These are phyloP conservation scores for Colostygia pectinataria DNA, from an alignment of 2,888 invertebrate species.

Conservation along the genomic window DNA sequence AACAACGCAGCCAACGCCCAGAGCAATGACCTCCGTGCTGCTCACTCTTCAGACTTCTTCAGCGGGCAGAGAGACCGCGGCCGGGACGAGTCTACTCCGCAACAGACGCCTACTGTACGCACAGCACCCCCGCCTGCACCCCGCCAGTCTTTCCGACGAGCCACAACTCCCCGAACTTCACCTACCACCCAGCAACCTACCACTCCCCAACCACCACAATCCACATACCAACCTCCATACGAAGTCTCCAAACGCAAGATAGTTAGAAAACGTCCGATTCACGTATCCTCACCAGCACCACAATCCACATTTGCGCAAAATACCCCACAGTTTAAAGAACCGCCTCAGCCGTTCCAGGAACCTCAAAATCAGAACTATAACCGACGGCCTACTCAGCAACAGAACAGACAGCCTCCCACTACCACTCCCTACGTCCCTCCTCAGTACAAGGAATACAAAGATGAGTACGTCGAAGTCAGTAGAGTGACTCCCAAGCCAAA, in stretches of 20 bases:
- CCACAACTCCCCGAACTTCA: slow-evolving; percentile 68
- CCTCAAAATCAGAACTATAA: slow-evolving; percentile 48
- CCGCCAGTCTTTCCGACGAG: slow-evolving; percentile 61
- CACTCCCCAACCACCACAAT: slow-evolving; percentile 43
- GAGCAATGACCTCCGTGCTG: slow-evolving; percentile 86
- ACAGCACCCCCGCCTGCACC: slow-evolving; percentile 48
- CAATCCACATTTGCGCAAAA: slow-evolving; percentile 51
- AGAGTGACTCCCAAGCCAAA: slow-evolving; percentile 69
- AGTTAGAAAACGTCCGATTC: slow-evolving; percentile 68
- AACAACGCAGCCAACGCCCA: slow-evolving; percentile 52
- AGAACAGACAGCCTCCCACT: slow-evolving; percentile 45
- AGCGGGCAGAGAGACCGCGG: slow-evolving; percentile 80
- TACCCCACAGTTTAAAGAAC: slow-evolving; percentile 34
- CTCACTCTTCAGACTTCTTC: slow-evolving; percentile 90
- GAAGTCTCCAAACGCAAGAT: slow-evolving; percentile 68
- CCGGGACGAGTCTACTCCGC: slow-evolving; percentile 59
- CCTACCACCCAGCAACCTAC: slow-evolving; percentile 40
- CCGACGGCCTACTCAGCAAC: slow-evolving; percentile 44
- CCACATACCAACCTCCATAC: slow-evolving; percentile 50
- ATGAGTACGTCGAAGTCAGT: slow-evolving; percentile 76
- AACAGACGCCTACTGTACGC: slow-evolving; percentile 39
- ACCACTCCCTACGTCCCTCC: slow-evolving; percentile 62
- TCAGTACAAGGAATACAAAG: slow-evolving; percentile 64
- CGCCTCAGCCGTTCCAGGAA: slow-evolving; percentile 27
- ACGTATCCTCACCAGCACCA: slow-evolving; percentile 55